A percentile compares a stretch with the other conserved stretches of the same genome.
These are phyloP conservation scores for Crocallis elinguaria DNA, from an alignment of 2,888 invertebrate species.

Conservation along the genomic window DNA sequence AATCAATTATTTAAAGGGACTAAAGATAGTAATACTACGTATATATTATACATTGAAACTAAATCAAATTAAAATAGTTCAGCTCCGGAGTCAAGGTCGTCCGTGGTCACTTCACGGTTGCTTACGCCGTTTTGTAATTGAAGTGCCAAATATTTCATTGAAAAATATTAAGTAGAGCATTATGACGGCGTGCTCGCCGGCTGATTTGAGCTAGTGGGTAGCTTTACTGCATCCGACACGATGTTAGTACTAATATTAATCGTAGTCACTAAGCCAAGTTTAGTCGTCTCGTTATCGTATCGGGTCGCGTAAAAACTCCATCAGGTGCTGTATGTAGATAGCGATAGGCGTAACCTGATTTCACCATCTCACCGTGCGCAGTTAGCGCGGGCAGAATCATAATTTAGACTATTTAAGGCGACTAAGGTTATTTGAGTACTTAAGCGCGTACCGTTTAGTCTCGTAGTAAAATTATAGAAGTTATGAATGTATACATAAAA, in stretches of 20 bases:
- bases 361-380: conserved; percentile 17
- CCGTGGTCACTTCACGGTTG: conserved; percentile 17
- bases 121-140: conserved; percentile 17
- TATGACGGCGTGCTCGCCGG: not conserved
- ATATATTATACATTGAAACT: not conserved
- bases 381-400: conserved; percentile 11
- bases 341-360: conserved; percentile 24
- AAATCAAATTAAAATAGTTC: not conserved
- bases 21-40: not conserved
- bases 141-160: conserved; percentile 25
- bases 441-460: not conserved
- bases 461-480: not conserved
- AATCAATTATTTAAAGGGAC: not conserved
- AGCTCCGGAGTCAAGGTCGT: conserved; percentile 18
- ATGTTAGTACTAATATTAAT: not conserved
- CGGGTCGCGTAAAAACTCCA: not conserved
- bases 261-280: not conserved
- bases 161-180: conserved; percentile 12
- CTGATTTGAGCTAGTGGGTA: not conserved
- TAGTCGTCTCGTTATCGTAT: not conserved
- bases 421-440: conserved; percentile 21
- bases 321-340: conserved; percentile 6
- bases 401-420: conserved; percentile 17
- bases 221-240: not conserved
- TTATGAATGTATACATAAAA: not conserved